Conservation (phyloP, 2,888 invertebrate species). For the Pocota personata region DNA sequence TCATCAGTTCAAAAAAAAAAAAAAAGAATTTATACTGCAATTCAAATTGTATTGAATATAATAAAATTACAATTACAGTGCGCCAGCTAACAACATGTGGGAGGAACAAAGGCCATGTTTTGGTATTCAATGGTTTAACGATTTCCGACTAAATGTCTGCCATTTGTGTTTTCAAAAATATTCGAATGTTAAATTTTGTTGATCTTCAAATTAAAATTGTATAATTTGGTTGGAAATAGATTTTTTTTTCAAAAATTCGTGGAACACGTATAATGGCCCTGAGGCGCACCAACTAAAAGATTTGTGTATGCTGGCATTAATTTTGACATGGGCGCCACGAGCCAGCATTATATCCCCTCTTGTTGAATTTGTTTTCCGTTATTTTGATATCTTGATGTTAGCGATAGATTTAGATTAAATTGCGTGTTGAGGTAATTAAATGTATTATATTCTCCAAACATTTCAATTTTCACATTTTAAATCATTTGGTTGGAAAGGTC, state of each 20-base stretch:
- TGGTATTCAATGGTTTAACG: neutral
- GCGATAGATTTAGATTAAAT: neutral
- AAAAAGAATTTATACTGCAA: neutral
- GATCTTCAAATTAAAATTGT: neutral
- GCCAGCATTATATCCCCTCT: neutral
- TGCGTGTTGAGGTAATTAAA: neutral
- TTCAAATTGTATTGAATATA: neutral
- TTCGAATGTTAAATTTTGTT: neutral
- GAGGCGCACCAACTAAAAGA: neutral
- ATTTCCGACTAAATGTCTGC: constrained; percentile 6
- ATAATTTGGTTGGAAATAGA: neutral
- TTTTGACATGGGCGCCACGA: constrained; percentile 25
- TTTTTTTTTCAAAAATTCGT: neutral
- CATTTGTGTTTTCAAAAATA: neutral
- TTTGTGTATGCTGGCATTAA: neutral
- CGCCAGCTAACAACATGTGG: neutral
- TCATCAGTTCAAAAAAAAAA: neutral
- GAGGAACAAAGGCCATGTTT: neutral
- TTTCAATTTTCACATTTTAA: neutral
- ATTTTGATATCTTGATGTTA: neutral
- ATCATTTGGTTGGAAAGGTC: neutral
- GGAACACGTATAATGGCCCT: neutral
- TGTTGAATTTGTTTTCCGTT: neutral
- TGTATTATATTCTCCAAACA: neutral
- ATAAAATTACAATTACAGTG: neutral